phyloP scores from a whole-genome alignment of 2,797 vertebrate species.

The Pipistrellus pipistrellus region DNA sequence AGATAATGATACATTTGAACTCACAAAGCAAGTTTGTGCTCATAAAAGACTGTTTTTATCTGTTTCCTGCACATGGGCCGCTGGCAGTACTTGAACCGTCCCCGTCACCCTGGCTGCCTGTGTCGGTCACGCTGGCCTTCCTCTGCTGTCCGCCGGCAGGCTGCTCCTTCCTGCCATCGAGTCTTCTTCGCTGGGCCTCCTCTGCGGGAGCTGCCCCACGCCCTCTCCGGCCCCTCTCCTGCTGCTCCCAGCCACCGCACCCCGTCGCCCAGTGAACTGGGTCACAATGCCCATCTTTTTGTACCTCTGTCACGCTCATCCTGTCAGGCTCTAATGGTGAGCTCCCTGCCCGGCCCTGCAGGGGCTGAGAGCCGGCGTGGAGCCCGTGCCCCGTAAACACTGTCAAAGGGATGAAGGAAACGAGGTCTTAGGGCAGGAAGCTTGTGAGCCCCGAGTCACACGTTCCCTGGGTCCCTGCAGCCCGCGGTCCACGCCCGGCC shows the following conservation, averaged over 20 bases:
- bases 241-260: neutral
- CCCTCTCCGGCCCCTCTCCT: neutral
- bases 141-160: no score
- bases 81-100: neutral
- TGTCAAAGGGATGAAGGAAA: neutral
- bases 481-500: accelerated
- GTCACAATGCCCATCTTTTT: neutral
- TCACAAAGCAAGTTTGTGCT: neutral
- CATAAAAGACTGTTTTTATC: neutral
- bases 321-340: neutral
- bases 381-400: neutral
- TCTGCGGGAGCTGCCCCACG: neutral
- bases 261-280: neutral
- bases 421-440: neutral
- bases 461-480: neutral
- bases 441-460: accelerated
- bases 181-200: neutral
- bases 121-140: neutral
- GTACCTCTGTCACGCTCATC: neutral
- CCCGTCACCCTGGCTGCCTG: neutral
- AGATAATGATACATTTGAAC: neutral
- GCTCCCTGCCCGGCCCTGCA: neutral
- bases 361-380: neutral
- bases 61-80: neutral
- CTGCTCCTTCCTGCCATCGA: neutral